Base-by-base conservation (phyloP, 2,888 invertebrate genomes). In the Pyrochroa serraticornis region DNA sequence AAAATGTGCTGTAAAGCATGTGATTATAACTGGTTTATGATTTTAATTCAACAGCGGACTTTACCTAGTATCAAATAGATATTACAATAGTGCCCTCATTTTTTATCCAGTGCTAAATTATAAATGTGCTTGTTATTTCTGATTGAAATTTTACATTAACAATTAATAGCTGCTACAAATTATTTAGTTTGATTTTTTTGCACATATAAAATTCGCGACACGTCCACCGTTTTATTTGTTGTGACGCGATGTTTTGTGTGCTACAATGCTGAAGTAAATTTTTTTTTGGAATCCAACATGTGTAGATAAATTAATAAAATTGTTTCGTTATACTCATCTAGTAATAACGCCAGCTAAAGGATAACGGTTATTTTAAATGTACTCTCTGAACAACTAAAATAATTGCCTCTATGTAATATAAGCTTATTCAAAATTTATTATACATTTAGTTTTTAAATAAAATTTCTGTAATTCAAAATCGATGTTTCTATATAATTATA, bases 371-470 rank as follows among this genome's bases (percentile, higher is more conserved):
- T 65, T 58, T 65, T 58, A 63, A 63, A 62, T 64, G 63, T 58
- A 61, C 62, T 43, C 33, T 38, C 14, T 49, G 62, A 63, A 62
- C 62, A 61, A 69, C 65, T 54, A 62, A 63, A 57, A 62, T 67
- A 64, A 64, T 64, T 63, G 64, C 63, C 63, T 63, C 62, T 62
- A 64, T 72, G 73, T 73, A 73, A 71, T 66, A 72, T 72, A 72
- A 68, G 71, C 72, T 72, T 72, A 68, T 70, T 71, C 64, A 68
- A 70, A 70, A 73, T 67, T 68, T 69, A 70, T 69, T 69, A 71
- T 71, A 69, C 66, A 66, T 72, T 71, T 73, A 71, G 66, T 72
- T 72, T 73, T 72, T 71, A 70, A 72, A 71, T 71, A 71, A 72
- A 73, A 69, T 60, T 65, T 67, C 63, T 70, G 68, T 72, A 71